Conservation (phyloP, 2,113 vertebrate genomes). For the Leptobrachium ailaonicum region DNA sequence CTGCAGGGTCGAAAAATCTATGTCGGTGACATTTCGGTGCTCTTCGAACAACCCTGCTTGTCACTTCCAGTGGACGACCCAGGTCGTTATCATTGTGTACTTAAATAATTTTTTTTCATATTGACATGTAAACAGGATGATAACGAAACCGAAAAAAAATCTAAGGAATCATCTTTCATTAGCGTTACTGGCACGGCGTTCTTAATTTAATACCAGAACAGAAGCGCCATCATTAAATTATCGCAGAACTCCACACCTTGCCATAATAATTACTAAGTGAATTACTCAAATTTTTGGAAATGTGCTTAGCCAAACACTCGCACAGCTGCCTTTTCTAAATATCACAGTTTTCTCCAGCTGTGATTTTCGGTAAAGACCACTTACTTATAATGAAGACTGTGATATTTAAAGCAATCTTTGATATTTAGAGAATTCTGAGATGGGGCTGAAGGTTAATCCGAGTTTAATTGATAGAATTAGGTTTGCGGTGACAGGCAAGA, state of each 20-base stretch:
- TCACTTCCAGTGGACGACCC: too few species aligned
- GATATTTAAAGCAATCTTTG: slow-evolving; percentile 47
- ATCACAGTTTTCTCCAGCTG: slow-evolving; percentile 41
- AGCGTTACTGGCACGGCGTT: not conserved
- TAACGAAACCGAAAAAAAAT: too few species aligned
- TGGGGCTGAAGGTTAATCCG: slow-evolving; percentile 34
- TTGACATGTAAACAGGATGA: too few species aligned
- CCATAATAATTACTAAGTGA: slow-evolving; percentile 39
- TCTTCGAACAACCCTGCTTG: too few species aligned
- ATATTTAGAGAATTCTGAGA: slow-evolving; percentile 44
- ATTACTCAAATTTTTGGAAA: slow-evolving; percentile 33
- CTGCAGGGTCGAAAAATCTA: too few species aligned
- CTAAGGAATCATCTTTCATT: too few species aligned
- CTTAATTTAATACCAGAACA: not conserved
- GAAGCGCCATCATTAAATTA: not conserved
- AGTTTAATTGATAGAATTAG: slow-evolving; percentile 42
- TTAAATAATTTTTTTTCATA: too few species aligned
- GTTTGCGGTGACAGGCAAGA: not conserved
- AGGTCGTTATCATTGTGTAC: too few species aligned
- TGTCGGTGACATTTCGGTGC: too few species aligned
- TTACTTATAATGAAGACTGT: slow-evolving; percentile 33
- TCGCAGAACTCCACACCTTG: slow-evolving; percentile 1
- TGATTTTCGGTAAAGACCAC: slow-evolving; percentile 14
- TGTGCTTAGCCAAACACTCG: slow-evolving; percentile 32
- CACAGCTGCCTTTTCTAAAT: slow-evolving; percentile 38